phyloP scores from a whole-genome alignment of 2,888 invertebrate species.

The Capitulum mitella region DNA sequence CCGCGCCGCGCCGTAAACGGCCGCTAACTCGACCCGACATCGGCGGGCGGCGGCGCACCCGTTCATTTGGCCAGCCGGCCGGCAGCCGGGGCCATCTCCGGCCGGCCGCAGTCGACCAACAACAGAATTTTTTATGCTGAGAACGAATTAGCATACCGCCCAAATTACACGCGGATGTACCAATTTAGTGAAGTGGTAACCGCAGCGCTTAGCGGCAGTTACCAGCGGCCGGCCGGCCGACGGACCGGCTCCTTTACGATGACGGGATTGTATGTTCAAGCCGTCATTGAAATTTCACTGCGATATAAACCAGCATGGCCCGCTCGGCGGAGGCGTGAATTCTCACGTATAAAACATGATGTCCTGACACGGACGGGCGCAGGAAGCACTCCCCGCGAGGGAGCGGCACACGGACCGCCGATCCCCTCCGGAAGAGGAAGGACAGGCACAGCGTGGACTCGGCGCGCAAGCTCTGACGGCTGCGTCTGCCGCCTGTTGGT shows the following conservation, averaged over 20 bases:
- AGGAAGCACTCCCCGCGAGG: no score
- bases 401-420: no score
- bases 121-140: constrained; percentile 7
- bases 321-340: background rate
- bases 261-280: background rate
- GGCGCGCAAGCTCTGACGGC: no score
- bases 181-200: constrained; percentile 11
- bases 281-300: constrained; percentile 16
- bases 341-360: background rate
- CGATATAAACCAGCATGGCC: background rate
- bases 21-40: background rate
- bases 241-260: background rate
- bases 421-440: no score
- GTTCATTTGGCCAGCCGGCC: background rate
- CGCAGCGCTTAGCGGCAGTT: background rate
- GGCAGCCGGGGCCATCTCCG: background rate
- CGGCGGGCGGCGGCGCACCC: background rate
- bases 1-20: background rate
- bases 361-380: background rate
- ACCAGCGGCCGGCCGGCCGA: background rate
- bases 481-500: no score
- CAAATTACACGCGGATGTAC: constrained; percentile 6
- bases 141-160: constrained; percentile 20
- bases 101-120: background rate
- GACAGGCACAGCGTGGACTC: no score